phyloP scores from a whole-genome alignment of 1,140 invertebrate genomes.

The Habropoda laboriosa region DNA sequence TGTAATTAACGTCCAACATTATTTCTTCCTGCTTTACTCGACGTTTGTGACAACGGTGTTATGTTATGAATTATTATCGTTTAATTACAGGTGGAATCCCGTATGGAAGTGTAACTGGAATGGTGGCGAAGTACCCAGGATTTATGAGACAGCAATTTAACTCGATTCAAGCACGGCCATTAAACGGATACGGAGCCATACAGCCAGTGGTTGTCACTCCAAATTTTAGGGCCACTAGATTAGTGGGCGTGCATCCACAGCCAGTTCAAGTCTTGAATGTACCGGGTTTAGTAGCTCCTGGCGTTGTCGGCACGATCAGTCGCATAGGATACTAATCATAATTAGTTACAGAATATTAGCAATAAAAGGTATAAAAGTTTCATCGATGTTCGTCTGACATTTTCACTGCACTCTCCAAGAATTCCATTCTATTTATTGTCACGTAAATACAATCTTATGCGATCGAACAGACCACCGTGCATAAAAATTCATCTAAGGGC shows the following conservation, averaged over 20 bases:
- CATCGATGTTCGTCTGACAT: neutral
- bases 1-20: too few relatives aligned
- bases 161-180: conserved; percentile 13
- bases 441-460: neutral
- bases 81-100: conserved; percentile 75
- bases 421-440: neutral
- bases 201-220: conserved; percentile 48
- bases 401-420: neutral
- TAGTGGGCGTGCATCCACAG: conserved; percentile 42
- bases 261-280: conserved; percentile 70
- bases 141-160: conserved; percentile 15
- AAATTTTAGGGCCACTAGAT: conserved; percentile 59
- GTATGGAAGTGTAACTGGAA: conserved; percentile 76
- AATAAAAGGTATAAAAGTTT: neutral
- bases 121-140: conserved; percentile 64
- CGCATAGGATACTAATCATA: conserved; percentile 64
- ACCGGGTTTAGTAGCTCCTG: conserved; percentile 64
- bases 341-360: neutral
- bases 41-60: too few relatives aligned
- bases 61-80: neutral
- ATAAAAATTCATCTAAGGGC: neutral
- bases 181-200: neutral
- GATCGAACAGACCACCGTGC: neutral
- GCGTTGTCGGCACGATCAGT: conserved; percentile 64
- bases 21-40: neutral